Base-by-base conservation (phyloP, 1,140 invertebrate genomes). In the Bombus confusus region DNA sequence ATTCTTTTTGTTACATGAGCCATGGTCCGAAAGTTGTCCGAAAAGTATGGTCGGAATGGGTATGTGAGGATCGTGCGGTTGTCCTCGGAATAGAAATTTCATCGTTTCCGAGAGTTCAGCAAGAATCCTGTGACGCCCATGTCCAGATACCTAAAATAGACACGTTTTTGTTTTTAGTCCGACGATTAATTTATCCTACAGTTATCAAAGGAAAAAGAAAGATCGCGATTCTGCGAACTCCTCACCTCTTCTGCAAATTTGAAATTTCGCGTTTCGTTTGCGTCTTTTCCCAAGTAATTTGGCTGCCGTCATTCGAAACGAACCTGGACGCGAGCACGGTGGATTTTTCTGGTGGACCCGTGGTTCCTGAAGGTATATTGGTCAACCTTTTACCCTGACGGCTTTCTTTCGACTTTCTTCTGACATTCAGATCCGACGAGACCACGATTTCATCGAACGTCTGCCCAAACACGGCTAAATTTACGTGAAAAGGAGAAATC, bases 1-100 rank as follows among this genome's bases (percentile, higher is more conserved):
- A 91, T 87, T 71, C 86, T 93, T 95, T 95, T 95, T 94, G 92
- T 94, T 93, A 95, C 94, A 94, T 93, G 93, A 94, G 87, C 91
- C 93, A 93, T 94, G 94, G 92, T 93, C 93, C 92, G 92, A 94
- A 95, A 93, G 87, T 88, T 87, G 83, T 91, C 92, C 94, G 94
- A 95, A 95, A 95, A 79, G 92, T 95, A 94, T 95, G 94, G 94
- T 95, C 94, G 95, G 93, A 94, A 95, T 95, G 94, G 94, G 92
- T 90, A 92, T 90, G 93, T 95, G 93, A 93, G 89, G 92, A 89
- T 93, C 94, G 95, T 95, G 94, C 95, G 94, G 94, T 95, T 95
- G 94, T 94, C 93, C 92, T 91, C 90, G 87, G 90, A 85, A 86
- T 81, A 81, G 78, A 88, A 88, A 93, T 94, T 92, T 93, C 91